Conservation (phyloP, 2,888 invertebrate genomes). For the Stenolophus ochropezus region DNA sequence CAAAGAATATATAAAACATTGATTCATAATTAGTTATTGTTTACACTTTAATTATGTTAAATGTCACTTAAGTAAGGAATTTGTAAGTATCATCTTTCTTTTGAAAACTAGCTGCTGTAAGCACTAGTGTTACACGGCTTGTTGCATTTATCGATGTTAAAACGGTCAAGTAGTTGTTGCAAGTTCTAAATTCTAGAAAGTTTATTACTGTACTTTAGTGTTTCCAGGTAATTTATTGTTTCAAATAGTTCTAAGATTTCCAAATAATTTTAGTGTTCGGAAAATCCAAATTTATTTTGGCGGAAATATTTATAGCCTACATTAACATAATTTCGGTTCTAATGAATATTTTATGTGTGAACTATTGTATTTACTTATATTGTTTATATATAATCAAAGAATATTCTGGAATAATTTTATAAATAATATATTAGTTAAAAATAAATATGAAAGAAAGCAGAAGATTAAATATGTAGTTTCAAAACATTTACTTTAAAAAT, state of each 20-base stretch:
- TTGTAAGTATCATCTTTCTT: constrained; percentile 9
- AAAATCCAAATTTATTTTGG: no score
- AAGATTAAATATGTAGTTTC: neutral
- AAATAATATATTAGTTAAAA: no score
- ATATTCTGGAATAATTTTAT: no score
- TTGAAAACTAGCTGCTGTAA: constrained; percentile 7
- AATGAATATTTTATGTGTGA: no score
- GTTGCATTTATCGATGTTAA: neutral
- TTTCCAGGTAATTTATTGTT: neutral
- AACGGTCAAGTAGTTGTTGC: neutral
- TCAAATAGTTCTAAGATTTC: neutral
- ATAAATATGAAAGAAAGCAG: no score
- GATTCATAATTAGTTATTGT: constrained; percentile 13
- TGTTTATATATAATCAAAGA: no score
- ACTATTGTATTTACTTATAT: no score
- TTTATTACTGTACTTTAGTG: neutral
- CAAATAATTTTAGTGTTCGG: no score
- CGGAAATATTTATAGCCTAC: no score
- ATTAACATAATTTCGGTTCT: no score
- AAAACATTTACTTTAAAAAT: neutral
- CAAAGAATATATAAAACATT: neutral
- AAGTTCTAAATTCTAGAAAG: neutral
- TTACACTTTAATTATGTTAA: neutral
- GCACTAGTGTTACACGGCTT: neutral
- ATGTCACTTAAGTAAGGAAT: neutral